Evolutionary conservation across 2,113 vertebrate species (phyloP), one percentile per base, ranked within the genome.

Genomic region (Sardina pilchardus): DNA sequence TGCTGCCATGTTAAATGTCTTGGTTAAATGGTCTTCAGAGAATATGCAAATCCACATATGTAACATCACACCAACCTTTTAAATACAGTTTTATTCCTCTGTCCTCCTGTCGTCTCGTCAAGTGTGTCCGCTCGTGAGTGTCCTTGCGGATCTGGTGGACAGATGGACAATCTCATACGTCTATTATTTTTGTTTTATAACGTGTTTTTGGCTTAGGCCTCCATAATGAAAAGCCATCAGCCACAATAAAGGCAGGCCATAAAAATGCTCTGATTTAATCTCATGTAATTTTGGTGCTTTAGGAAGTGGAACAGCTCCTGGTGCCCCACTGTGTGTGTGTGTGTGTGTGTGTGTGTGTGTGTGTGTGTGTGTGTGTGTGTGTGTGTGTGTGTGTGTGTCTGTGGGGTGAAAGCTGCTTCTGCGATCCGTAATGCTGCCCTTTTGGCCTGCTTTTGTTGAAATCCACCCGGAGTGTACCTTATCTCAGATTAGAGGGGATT

Each of bases 401-500:
- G 48, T 48, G 59, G 85, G 85, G 88, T 86, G 89, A 26, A 83
- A 86, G 88, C 14, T 71, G 42, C 48, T 42, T 59, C 83, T 88
- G 88, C 87, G 89, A 84, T 85, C 85, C 67, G 67, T 30, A 56
- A 78, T 85, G 50, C 26, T 75, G 85, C 85, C 86, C 85, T 88
- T 91, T 91, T 91, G 89, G 90, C 91, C 87, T 82, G 89, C 82
- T 91, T 91, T 90, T 59, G 75, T 26, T 87, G 86, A 90, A 93
- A 91, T 90, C 87, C 87, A 89, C 80, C 88, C 75, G 84, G 88
- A 90, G 82, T 80, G 87, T 50, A 89, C 87, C 86, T 90, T 88
- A 91, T 92, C 85, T 81, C 21, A 80, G 92, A 93, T 92, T 91
- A 92, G 87, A 84, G 82, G 84, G 89, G 90, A 92, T 93, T 92